A percentile compares a stretch with the other conserved stretches of the same genome.
phyloP scores from a whole-genome alignment of 2,113 vertebrate genomes.

The Cynocephalus volans region DNA sequence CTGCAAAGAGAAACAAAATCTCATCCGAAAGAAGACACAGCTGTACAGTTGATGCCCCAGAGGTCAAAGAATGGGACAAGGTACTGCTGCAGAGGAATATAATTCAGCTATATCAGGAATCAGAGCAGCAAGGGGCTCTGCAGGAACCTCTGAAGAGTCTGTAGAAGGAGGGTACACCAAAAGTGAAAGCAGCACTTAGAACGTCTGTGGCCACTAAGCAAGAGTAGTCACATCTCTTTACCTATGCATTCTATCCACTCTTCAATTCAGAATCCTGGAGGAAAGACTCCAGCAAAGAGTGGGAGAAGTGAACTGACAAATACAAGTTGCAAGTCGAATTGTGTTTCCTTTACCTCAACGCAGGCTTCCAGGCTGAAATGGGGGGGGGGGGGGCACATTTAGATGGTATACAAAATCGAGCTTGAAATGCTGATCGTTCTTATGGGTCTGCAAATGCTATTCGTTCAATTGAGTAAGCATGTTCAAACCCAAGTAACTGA shows the following conservation, averaged over 20 bases:
- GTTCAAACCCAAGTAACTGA: background rate
- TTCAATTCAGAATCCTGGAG: background rate
- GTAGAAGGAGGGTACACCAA: background rate
- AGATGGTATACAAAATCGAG: background rate
- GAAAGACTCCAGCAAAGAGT: background rate
- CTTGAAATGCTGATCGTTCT: background rate
- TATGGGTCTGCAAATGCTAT: background rate
- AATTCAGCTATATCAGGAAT: background rate
- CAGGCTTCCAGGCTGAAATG: background rate
- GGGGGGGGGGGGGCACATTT: background rate
- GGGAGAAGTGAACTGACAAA: background rate
- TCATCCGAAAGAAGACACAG: conserved; percentile 22
- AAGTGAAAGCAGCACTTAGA: background rate
- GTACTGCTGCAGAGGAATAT: background rate
- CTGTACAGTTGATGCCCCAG: background rate
- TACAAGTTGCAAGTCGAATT: background rate
- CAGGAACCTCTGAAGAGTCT: background rate
- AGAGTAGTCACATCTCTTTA: no score
- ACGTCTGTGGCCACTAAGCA: background rate
- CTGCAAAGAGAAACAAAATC: background rate
- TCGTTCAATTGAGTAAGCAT: background rate
- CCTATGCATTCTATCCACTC: background rate
- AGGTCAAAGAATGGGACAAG: background rate
- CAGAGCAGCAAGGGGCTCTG: background rate
- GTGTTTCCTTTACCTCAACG: background rate